Conservation (phyloP, 2,888 invertebrate genomes). For the Argyresthia goedartella region DNA sequence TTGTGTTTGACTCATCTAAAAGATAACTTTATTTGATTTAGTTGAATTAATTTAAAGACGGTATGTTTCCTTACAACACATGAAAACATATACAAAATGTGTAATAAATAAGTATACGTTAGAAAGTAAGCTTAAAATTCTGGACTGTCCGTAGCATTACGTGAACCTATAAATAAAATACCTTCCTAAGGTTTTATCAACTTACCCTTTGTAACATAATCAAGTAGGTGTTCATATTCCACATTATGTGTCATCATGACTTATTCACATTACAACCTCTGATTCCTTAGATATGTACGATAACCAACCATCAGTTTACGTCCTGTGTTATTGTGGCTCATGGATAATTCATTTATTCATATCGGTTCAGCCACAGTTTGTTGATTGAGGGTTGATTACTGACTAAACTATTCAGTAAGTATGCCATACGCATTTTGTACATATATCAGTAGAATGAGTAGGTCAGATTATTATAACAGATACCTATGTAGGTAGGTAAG, state of each 20-base stretch:
- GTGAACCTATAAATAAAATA: too few species aligned
- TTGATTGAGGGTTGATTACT: not conserved
- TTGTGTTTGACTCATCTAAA: too few species aligned
- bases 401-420: not conserved
- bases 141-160: too few species aligned
- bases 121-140: too few species aligned
- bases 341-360: not conserved
- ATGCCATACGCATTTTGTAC: not conserved
- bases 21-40: too few species aligned
- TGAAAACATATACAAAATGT: too few species aligned
- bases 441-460: too few species aligned
- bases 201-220: not conserved
- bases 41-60: too few species aligned
- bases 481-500: too few species aligned
- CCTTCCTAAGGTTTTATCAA: not conserved
- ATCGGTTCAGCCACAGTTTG: not conserved
- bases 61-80: too few species aligned
- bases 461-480: too few species aligned
- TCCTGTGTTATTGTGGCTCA: not conserved
- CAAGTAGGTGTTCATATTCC: not conserved
- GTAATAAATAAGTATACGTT: too few species aligned
- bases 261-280: not conserved
- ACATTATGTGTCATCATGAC: not conserved
- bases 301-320: conserved; percentile 6
- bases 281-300: conserved; percentile 3